A percentile compares a stretch with the other conserved stretches of the same genome.
Conservation (phyloP, 2,888 invertebrate species). For the Tetropium fuscum region DNA sequence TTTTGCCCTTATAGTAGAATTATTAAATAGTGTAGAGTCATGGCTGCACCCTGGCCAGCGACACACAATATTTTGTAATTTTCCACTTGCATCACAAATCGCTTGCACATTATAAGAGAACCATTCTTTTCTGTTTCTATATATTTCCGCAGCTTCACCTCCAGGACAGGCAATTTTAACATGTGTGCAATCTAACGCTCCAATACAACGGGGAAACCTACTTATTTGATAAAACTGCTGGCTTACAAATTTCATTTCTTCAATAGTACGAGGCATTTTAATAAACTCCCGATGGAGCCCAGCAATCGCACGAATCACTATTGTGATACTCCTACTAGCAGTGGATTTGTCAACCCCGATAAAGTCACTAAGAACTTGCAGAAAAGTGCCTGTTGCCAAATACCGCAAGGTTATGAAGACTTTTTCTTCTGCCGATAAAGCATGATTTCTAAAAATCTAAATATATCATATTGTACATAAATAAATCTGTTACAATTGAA, state of each 20-base stretch:
- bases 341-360: neutral
- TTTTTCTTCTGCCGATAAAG: constrained; percentile 5
- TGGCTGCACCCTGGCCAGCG: constrained; percentile 4
- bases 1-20: constrained; percentile 1
- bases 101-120: constrained; percentile 11
- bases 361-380: constrained; percentile 7
- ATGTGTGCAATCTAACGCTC: constrained; percentile 9
- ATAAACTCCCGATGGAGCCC: constrained; percentile 6
- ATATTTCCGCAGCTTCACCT: constrained; percentile 6
- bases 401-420: constrained; percentile 3
- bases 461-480: neutral
- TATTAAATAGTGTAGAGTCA: constrained; percentile 2
- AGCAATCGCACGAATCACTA: constrained; percentile 4
- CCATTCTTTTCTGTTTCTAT: constrained; percentile 12
- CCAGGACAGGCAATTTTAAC: constrained; percentile 7
- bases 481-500: neutral
- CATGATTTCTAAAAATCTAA: constrained; percentile 11
- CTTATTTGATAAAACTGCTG: constrained; percentile 4
- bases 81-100: neutral
- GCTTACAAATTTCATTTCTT: constrained; percentile 4
- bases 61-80: constrained; percentile 7
- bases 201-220: neutral
- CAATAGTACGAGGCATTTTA: constrained; percentile 4
- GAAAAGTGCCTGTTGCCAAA: constrained; percentile 10
- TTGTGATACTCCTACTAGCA: neutral